Conservation (phyloP, 2,888 invertebrate genomes). For the Aquatica leii region DNA sequence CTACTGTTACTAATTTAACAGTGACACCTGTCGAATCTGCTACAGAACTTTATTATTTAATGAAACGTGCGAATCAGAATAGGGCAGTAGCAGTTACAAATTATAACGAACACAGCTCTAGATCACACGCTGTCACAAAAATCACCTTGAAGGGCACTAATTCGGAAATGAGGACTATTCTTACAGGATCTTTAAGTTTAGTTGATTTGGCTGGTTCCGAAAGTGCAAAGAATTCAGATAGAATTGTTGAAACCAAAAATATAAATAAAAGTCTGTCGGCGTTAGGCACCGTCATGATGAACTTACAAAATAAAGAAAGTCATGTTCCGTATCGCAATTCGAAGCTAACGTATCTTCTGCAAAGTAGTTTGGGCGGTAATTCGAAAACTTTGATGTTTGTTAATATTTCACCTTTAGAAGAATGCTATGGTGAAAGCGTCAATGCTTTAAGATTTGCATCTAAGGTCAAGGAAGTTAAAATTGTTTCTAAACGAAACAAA, state of each 20-base stretch:
- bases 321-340: no score
- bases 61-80: constrained; percentile 80
- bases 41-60: constrained; percentile 72
- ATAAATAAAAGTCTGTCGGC: constrained; percentile 86
- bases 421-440: no score
- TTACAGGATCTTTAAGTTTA: constrained; percentile 77
- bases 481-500: no score
- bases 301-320: constrained; percentile 81
- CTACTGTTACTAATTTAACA: constrained; percentile 66
- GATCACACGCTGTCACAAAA: constrained; percentile 64
- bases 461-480: no score
- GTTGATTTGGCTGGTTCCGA: constrained; percentile 92
- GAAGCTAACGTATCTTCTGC: no score
- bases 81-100: constrained; percentile 71
- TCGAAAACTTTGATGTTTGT: no score
- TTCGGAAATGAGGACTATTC: constrained; percentile 68
- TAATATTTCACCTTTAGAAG: no score
- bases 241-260: constrained; percentile 84
- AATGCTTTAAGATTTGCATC: no score
- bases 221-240: constrained; percentile 67
- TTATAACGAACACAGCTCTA: constrained; percentile 66
- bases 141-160: constrained; percentile 74
- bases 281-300: constrained; percentile 82
- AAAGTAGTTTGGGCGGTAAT: no score
- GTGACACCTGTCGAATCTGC: constrained; percentile 71